Base-by-base conservation (phyloP, 2,113 vertebrate genomes). In the Platichthys stellatus region DNA sequence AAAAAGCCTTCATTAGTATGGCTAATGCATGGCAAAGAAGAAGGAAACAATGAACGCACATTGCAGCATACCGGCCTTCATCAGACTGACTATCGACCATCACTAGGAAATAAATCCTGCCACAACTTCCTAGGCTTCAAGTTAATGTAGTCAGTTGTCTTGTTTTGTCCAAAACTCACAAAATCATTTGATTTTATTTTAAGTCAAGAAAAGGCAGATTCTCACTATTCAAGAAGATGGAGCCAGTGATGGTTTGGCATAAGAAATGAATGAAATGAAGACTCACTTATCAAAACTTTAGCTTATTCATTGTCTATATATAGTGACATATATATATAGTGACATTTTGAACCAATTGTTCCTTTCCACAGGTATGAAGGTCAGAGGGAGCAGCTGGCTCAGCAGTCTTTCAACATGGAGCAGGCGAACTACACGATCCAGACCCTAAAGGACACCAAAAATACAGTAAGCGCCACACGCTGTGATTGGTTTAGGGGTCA, bases 371-470 rank as follows among this genome's bases (percentile, higher is more conserved):
- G 98, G 97, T 99, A 99, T 82, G 98, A 99, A 85, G 95, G 96
- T 78, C 98, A 99, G 89, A 92, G 96, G 81, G 98, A 99, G 89
- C 98, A 99, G 80, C 95, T 99, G 0, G 94, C 95, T 76, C 98
- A 99, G 71, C 98, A 99, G 90, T 98, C 98, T 21, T 99, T 99
- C 90, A 99, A 99, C 91, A 99, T 99, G 98, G 98, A 99, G 84
- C 98, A 99, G 93, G 96, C 98, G 54, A 99, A 99, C 93, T 99
- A 99, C 83, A 98, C 98, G 11, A 99, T 99, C 79, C 98, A 99
- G 88, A 95, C 97, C 2, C 71, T 99, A 79, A 99, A 99, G 88
- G 98, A 99, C 89, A 99, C 98, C 68, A 99, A 99, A 93, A 98
- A 97, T 85, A 99, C 98, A 80, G 98, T 99, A 96, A 89, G 89